Conservation (phyloP, 2,797 vertebrate species). For the Gorsachius magnificus region DNA sequence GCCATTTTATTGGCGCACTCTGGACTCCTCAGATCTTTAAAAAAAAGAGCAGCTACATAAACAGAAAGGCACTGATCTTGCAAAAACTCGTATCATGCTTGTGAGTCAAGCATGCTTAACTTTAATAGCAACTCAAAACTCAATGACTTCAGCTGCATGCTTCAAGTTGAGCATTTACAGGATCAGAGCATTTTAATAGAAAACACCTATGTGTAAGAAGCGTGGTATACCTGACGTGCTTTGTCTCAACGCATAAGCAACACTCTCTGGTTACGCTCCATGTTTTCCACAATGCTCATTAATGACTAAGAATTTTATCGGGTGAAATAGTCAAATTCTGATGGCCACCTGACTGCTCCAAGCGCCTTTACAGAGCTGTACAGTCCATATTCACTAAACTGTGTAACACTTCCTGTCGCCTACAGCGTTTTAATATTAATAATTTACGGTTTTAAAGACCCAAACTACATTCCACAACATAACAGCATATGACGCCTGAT, state of each 20-base stretch:
- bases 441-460: too few species aligned
- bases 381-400: fast-evolving
- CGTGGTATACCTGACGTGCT: fast-evolving
- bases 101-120: not conserved
- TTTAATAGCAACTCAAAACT: not conserved
- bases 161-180: not conserved
- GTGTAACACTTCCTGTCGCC: fast-evolving
- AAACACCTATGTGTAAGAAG: not conserved
- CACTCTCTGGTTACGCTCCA: not conserved
- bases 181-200: not conserved
- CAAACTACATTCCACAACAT: fast-evolving
- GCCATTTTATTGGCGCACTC: not conserved
- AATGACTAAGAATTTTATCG: too few species aligned
- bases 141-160: not conserved
- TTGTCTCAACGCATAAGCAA: fast-evolving
- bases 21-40: not conserved
- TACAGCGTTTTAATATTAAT: fast-evolving
- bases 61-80: not conserved
- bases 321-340: fast-evolving
- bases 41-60: not conserved
- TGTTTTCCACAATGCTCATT: not conserved
- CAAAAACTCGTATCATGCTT: not conserved
- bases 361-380: fast-evolving
- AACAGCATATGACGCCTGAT: fast-evolving
- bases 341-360: not conserved